Evolutionary conservation across 2,888 invertebrate species (phyloP).

Genomic region (Cancer borealis): DNA sequence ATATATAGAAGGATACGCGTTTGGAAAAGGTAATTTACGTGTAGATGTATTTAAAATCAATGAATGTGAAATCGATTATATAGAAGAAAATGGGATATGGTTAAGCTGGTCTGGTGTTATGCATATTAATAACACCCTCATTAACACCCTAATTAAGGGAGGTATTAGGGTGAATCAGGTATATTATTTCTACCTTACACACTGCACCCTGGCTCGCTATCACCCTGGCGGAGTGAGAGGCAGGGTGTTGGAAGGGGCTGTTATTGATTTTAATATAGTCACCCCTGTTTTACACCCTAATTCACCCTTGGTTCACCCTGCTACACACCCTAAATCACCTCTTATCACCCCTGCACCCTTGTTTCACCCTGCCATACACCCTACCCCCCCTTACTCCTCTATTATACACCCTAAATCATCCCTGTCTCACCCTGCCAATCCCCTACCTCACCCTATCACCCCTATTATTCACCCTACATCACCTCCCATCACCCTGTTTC

Average conservation of each 20-base stretch:
- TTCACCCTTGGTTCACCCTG: not conserved
- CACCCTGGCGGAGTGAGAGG: not conserved
- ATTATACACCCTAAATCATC: no score
- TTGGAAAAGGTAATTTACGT: not conserved
- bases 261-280: not conserved
- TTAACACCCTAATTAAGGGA: not conserved
- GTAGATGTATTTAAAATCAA: not conserved
- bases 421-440: not conserved
- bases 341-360: not conserved
- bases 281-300: not conserved
- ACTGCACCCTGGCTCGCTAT: not conserved
- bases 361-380: not conserved
- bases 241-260: constrained; percentile 28
- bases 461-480: not conserved
- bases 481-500: not conserved
- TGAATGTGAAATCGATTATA: not conserved
- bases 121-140: not conserved
- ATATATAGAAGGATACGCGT: not conserved
- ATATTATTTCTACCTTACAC: not conserved
- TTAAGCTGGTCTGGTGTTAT: not conserved
- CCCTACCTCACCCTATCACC: not conserved
- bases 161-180: not conserved
- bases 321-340: not conserved
- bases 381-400: not conserved
- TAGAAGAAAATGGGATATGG: not conserved